Conservation (phyloP, 2,113 vertebrate genomes). For the Leptocoma aspasia region DNA sequence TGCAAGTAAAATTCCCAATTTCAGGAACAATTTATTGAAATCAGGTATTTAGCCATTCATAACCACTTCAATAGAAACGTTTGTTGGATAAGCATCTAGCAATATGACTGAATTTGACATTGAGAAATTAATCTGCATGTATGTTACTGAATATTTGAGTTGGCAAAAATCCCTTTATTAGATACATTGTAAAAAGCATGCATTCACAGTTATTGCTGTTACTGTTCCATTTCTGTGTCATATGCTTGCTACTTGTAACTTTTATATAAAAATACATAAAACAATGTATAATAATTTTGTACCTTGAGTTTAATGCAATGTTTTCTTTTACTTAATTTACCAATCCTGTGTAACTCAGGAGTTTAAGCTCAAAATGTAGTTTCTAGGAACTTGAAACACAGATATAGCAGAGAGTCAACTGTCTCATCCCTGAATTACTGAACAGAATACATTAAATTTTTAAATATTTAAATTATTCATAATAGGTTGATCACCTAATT, state of each 20-base stretch:
- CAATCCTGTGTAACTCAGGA: background rate
- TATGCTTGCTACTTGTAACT: conserved; percentile 81
- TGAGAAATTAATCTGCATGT: conserved; percentile 75
- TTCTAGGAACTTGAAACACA: background rate
- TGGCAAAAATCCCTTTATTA: conserved; percentile 68
- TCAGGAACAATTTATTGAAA: conserved; percentile 73
- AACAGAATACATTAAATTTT: background rate
- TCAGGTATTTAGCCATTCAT: conserved; percentile 66
- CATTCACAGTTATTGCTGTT: conserved; percentile 69
- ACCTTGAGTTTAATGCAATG: conserved; percentile 71
- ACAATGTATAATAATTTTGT: conserved; percentile 77
- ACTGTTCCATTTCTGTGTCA: conserved; percentile 75
- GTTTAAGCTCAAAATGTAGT: background rate
- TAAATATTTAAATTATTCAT: background rate
- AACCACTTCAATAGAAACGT: conserved; percentile 57
- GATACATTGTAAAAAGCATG: conserved; percentile 84
- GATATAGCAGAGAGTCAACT: background rate
- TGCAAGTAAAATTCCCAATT: conserved; percentile 61
- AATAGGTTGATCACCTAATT: background rate
- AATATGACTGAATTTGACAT: conserved; percentile 69
- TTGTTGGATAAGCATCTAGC: conserved; percentile 67
- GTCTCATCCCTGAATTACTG: background rate
- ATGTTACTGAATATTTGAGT: conserved; percentile 70
- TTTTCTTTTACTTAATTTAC: conserved; percentile 61
- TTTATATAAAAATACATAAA: conserved; percentile 80